phyloP scores from a whole-genome alignment of 2,888 invertebrate genomes.

The Lomographa bimaculata region DNA sequence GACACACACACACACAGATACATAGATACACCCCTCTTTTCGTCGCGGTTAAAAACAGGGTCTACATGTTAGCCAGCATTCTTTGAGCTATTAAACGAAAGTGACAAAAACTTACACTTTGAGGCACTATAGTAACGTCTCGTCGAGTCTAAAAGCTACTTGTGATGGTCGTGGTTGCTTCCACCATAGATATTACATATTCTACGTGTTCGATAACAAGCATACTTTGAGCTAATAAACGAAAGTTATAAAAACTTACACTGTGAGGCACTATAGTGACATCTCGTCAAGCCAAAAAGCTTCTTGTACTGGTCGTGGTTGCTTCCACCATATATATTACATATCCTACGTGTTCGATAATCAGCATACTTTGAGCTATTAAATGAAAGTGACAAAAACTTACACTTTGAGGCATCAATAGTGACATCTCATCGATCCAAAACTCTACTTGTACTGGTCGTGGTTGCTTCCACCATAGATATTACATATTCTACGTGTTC shows the following conservation, averaged over 20 bases:
- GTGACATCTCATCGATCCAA: constrained; percentile 48
- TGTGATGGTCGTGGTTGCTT: constrained; percentile 33
- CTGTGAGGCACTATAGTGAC: constrained; percentile 58
- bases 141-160: constrained; percentile 28
- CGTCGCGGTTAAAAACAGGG: too few species aligned
- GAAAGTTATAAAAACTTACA: constrained; percentile 41
- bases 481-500: too few species aligned
- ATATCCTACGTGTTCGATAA: constrained; percentile 33
- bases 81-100: too few species aligned
- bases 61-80: too few species aligned
- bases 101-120: constrained; percentile 47
- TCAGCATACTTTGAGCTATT: constrained; percentile 42
- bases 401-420: constrained; percentile 60
- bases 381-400: constrained; percentile 27
- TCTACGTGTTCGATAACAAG: constrained; percentile 42
- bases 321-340: constrained; percentile 35
- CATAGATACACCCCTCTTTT: too few species aligned
- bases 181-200: constrained; percentile 31
- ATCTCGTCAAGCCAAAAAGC: constrained; percentile 40
- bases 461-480: constrained; percentile 35
- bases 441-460: constrained; percentile 34
- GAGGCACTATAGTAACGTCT: constrained; percentile 61
- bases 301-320: constrained; percentile 32
- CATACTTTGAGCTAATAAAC: constrained; percentile 34
- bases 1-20: too few species aligned